Conservation (phyloP, 1,140 invertebrate genomes). For the Drosophila sechellia region DNA sequence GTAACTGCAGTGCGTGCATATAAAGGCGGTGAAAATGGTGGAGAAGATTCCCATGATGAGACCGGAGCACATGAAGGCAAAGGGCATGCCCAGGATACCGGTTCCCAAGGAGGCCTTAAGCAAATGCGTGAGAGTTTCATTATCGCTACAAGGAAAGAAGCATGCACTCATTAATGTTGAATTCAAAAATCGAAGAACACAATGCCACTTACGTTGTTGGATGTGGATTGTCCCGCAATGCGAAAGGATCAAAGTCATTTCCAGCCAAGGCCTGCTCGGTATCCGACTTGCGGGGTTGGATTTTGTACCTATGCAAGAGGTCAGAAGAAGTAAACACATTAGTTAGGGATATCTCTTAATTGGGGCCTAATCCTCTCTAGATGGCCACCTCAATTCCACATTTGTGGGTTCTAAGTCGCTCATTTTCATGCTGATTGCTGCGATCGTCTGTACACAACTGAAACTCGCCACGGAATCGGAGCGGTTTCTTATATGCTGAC, state of each 20-base stretch:
- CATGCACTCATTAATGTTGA: background rate
- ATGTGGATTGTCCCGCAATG: conserved; percentile 89
- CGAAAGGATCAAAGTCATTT: conserved; percentile 90
- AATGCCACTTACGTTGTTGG: conserved; percentile 90
- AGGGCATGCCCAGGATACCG: conserved; percentile 95
- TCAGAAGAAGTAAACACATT: background rate
- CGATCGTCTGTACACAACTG: conserved; percentile 54
- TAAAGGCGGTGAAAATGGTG: conserved; percentile 91
- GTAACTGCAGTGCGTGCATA: conserved; percentile 95
- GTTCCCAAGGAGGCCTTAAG: conserved; percentile 95
- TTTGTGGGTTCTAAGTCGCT: conserved; percentile 45
- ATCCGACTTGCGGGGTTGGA: conserved; percentile 85
- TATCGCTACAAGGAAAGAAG: conserved; percentile 87
- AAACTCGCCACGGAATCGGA: conserved; percentile 37
- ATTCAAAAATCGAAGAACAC: background rate
- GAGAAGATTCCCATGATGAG: conserved; percentile 90
- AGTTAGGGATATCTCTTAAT: background rate
- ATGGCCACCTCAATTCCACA: conserved; percentile 63
- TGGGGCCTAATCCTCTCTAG: background rate
- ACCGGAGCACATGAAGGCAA: conserved; percentile 92
- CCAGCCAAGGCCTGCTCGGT: conserved; percentile 85
- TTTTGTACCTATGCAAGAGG: conserved; percentile 87
- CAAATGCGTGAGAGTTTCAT: conserved; percentile 93
- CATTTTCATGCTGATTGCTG: conserved; percentile 29
- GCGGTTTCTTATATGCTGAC: conserved; percentile 71